Evolutionary conservation across 2,797 vertebrate species (phyloP), one percentile per base, ranked within the genome.

Genomic region (Arrhamphus sclerolepis): DNA sequence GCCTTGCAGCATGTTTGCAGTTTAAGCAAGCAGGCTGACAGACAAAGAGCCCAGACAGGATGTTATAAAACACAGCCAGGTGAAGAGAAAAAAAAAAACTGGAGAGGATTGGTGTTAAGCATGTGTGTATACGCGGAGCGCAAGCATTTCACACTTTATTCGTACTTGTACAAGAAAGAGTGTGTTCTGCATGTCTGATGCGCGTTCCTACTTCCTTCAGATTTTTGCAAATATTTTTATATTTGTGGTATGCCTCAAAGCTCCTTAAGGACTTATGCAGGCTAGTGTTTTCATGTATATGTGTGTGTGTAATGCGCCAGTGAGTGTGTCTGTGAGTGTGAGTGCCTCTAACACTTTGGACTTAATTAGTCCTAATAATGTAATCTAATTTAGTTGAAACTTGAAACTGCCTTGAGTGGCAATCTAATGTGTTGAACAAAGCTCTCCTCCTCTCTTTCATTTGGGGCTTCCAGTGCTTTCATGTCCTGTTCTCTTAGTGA

Each of bases 291-390:
- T 38, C 54, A 48, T 43, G 39, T 57, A 47, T 65, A 50, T 52
- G 55, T 59, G 60, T 54, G 55, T 26, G 38, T 47, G 53, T 57
- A 19, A 49, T 62, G 46, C 56, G 54, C 63, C 7, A 38, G 34
- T 38, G 1, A 38, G 70, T 5, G 17, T 18, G 52, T 29, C n/a
- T 57, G 10, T 2, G 26, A 16, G 65, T 46, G 81, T 51, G 61
- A 69, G 70, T 60, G 78, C 66, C 57, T 52, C 77, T 42, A 82
- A 78, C 80, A 87, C 75, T 66, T 76, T 82, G 85, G 85, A 81
- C 84, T 85, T 91, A 92, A 93, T 92, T 90, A 90, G 83, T 75
- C 69, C 86, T 88, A 91, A 91, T 91, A 92, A 90, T 83, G 80
- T 89, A 89, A 91, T 90, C 86, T 90, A 87, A 92, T 92, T 92